Conservation (phyloP, 2,888 invertebrate species). For the Pristionchus arcanus region DNA sequence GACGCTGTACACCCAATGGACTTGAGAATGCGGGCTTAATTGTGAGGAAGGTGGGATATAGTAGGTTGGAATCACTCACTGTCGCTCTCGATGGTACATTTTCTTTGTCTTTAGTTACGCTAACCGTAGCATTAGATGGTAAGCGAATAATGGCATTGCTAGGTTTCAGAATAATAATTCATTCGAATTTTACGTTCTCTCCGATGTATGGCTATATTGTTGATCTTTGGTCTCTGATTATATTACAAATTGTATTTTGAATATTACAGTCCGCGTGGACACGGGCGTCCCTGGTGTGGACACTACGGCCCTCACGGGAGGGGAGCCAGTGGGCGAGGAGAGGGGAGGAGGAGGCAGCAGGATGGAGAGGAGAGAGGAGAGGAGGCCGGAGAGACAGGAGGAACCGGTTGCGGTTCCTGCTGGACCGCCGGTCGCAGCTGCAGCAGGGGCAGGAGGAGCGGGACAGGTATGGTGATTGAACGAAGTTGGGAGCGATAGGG, state of each 20-base stretch:
- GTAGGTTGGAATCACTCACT: slow-evolving; percentile 91
- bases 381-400: not conserved
- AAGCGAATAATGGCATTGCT: not conserved
- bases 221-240: not conserved
- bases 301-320: slow-evolving; percentile 53
- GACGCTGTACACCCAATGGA: too few relatives aligned
- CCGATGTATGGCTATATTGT: too few relatives aligned
- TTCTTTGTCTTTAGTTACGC: not conserved
- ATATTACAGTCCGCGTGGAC: slow-evolving; percentile 82
- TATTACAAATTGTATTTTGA: not conserved
- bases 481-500: too few relatives aligned
- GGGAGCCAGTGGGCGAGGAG: slow-evolving; percentile 24
- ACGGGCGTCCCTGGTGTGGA: slow-evolving; percentile 84
- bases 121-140: too few relatives aligned
- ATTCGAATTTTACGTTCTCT: slow-evolving; percentile 82
- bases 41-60: too few relatives aligned
- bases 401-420: not conserved
- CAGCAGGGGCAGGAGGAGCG: not conserved
- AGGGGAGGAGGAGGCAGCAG: not conserved
- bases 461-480: not conserved
- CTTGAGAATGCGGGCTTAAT: too few relatives aligned
- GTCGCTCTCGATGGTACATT: slow-evolving; percentile 85
- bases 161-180: not conserved
- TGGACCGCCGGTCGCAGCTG: not conserved
- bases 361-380: not conserved